Base-by-base conservation (phyloP, 2,888 invertebrate genomes). In the Selenia dentaria region DNA sequence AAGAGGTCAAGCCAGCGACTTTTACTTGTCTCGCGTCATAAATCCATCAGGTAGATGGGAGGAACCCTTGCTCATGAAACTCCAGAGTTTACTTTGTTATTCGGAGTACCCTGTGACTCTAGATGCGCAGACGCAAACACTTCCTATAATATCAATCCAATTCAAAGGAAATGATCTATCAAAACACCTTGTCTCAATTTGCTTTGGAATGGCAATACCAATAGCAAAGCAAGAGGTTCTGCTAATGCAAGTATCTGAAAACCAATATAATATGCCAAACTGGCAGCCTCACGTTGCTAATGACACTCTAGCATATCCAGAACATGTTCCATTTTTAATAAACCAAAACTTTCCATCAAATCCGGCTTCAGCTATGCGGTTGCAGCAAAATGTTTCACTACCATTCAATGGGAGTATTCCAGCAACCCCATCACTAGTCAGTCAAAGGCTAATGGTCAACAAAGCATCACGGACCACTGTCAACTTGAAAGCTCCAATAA, bases 1-100 rank as follows among this genome's bases (percentile, higher is more conserved):
- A 53, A 91, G 91, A 37, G 92, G 93, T 1, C 92, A 93, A 68
- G 94, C 94, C 2, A 76, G 83, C 3, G 92, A 93, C 31, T 94
- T 93, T 60, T 90, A 92, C 48, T 73, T 95, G 39, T 91, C 92
- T 11, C 87, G 93, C 47, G 83, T 93, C 4, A 83, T 92, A 54
- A 90, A 91, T 52, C 70, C 83, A 1, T 81, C 83, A 6, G 91
- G 91, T 6, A 71, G 77, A 48, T 94, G 94, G 94, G 91, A 92
- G 3, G 82, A 84, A 9, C 78, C 86, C 11, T 74, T 88, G 1
- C 54, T 86, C 40, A 57, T 79, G 22, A 84, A 84, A 62, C 70
- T 91, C 4, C 87, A 85, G 55, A 81, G 80, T 52, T 54, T 86
- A 22, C 74, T 89, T 34, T 91, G 84, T 61, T 88, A 86, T 66